Percentiles rank a stretch among this genome's conserved stretches.
Conservation (phyloP, 1,140 invertebrate species). For the Vollenhovia emeryi region DNA sequence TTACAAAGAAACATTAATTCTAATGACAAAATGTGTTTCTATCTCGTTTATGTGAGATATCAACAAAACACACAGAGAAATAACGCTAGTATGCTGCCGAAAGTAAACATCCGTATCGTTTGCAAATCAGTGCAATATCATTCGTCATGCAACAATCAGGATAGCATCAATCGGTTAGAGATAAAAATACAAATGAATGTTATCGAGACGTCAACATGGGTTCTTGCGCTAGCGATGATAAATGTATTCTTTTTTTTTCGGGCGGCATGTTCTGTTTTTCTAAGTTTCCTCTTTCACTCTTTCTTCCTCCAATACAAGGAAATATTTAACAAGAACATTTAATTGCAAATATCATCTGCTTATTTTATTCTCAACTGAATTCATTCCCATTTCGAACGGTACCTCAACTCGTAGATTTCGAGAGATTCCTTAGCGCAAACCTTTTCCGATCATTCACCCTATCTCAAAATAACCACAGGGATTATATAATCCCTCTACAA, state of each 20-base stretch:
- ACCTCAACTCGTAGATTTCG: neutral
- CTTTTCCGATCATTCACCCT: neutral
- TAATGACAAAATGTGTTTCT: neutral
- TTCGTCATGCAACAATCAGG: constrained; percentile 49
- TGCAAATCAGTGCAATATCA: constrained; percentile 46
- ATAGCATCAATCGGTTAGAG: constrained; percentile 47
- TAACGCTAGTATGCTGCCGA: constrained; percentile 10
- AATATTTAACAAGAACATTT: neutral
- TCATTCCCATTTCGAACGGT: neutral
- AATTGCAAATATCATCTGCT: neutral
- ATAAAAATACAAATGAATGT: constrained; percentile 46
- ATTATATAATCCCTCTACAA: neutral
- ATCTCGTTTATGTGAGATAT: constrained; percentile 8
- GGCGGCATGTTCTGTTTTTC: neutral
- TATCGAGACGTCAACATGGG: constrained; percentile 37
- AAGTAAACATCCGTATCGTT: constrained; percentile 32
- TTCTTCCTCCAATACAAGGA: constrained; percentile 21
- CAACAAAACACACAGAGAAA: constrained; percentile 1
- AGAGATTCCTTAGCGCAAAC: constrained; percentile 3
- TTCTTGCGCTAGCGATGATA: constrained; percentile 36
- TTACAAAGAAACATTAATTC: constrained; percentile 1
- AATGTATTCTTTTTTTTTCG: constrained; percentile 24
- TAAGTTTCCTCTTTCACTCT: constrained; percentile 15
- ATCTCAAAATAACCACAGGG: constrained; percentile 5
- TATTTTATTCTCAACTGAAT: neutral